Evolutionary conservation across 2,888 invertebrate genomes (phyloP).

Genomic region (Calameuta idolon): DNA sequence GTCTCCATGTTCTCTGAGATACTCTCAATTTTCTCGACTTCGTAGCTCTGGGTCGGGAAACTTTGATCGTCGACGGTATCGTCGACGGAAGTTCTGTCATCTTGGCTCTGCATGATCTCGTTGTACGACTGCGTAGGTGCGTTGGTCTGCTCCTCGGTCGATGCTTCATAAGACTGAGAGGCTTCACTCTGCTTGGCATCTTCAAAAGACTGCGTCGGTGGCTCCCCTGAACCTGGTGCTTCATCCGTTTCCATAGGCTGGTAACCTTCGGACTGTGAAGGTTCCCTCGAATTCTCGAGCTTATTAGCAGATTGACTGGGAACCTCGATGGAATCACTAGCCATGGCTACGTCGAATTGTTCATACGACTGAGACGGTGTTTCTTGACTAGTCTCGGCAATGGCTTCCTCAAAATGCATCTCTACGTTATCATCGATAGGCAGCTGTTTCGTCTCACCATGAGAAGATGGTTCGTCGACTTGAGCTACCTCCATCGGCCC

Average conservation of each 20-base stretch:
- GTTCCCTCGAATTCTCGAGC: conserved; percentile 53
- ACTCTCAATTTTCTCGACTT: conserved; percentile 56
- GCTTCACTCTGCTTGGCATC: conserved; percentile 51
- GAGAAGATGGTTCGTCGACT: conserved; percentile 43
- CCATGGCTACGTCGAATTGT: conserved; percentile 43
- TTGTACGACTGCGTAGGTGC: conserved; percentile 61
- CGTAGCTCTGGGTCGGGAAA: conserved; percentile 62
- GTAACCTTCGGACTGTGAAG: conserved; percentile 53
- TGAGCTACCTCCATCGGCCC: conserved; percentile 28
- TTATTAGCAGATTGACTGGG: conserved; percentile 59
- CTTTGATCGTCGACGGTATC: conserved; percentile 54
- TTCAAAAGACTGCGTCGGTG: conserved; percentile 57
- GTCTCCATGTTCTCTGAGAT: conserved; percentile 52
- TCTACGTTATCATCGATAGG: conserved; percentile 34
- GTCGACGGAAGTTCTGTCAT: conserved; percentile 38
- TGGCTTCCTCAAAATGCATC: conserved; percentile 37
- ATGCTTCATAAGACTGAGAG: conserved; percentile 50
- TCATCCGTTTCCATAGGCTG: conserved; percentile 54
- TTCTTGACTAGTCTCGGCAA: conserved; percentile 51
- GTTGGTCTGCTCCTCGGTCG: conserved; percentile 43
- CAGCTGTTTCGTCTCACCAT: conserved; percentile 34
- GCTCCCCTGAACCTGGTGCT: conserved; percentile 40
- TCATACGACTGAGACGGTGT: conserved; percentile 60
- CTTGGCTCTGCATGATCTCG: conserved; percentile 52
- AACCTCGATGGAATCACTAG: conserved; percentile 49